Base-by-base conservation (phyloP, 92 coral and sea anemone species). In the Palythoa heliodiscus region DNA sequence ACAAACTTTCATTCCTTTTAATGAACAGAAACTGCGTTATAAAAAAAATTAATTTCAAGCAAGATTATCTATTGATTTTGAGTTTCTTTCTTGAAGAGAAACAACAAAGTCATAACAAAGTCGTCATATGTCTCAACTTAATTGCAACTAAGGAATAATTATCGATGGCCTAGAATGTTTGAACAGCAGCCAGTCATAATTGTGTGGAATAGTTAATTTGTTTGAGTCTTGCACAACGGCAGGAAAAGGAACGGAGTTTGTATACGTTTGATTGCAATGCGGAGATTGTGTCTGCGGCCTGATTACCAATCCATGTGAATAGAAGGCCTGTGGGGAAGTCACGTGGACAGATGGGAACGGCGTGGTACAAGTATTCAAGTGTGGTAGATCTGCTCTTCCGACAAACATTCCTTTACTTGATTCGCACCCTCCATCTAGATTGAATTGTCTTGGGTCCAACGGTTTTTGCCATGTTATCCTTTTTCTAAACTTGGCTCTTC, bases 401-500 rank as follows among this genome's bases (percentile, higher is more conserved):
- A 29, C 40, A 38, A 48, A 48, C 22, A 66, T 66, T 66, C 61
- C 61, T 11, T 63, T 70, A 5, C 84, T 50, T 43, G 84, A 13
- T 16, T 69, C 84, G 60, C 47, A 80, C 13, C 73, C 57, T 10
- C 74, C 11, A 19, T 80, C 74, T 43, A 23, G 15, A 39, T 29
- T 60, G 54, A 64, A 69, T 20, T 40, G 15, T 66, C 84, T 80
- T 40, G 84, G 40, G 11, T 66, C 84, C 52, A 69, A 5, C 57
- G 84, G 84, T 52, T 15, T 54, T 80, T 80, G 84, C 84, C 74
- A 80, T 8, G 75, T 80, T 47, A 80, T 64, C 7, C 66, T 80
- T 35, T 80, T 80, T 29, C 84, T 66, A 25, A 80, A 80, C 74
- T 80, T 80, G 47, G 84, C 84, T 48, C 84, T 67, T 80, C 84